Percentiles rank a stretch among this genome's conserved stretches.
These are phyloP conservation scores for Geopemphigus sp. DNA, from an alignment of 1,140 invertebrate species.

Conservation along the genomic window DNA sequence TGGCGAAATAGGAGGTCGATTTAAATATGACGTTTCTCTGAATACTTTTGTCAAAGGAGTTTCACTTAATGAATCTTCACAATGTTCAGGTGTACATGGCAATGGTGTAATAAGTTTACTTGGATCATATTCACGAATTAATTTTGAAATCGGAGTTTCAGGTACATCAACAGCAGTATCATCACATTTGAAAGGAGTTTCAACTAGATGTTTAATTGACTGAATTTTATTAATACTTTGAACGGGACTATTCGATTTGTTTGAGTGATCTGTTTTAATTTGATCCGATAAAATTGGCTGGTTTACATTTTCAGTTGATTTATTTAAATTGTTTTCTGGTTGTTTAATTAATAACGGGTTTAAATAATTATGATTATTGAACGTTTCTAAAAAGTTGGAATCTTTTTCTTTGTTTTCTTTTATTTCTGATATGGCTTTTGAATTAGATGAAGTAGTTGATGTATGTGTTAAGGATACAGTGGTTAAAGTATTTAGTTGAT, in stretches of 20 bases:
- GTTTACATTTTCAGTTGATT: conserved; percentile 3
- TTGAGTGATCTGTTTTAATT: conserved; percentile 2
- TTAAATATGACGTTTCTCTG: conserved; percentile 40
- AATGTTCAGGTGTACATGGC: conserved; percentile 17
- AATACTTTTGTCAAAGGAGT: conserved; percentile 36
- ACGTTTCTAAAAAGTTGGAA: conserved; percentile 7
- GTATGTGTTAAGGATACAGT: background rate
- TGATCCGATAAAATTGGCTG: background rate
- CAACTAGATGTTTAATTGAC: background rate
- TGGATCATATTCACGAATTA: conserved; percentile 25
- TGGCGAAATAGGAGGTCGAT: conserved; percentile 38
- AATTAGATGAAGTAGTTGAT: background rate
- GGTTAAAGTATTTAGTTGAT: conserved; percentile 3
- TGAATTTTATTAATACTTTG: conserved; percentile 1
- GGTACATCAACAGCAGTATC: conserved; percentile 40
- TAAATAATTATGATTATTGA: conserved; percentile 19
- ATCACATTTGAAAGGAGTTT: conserved; percentile 34
- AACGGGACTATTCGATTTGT: background rate
- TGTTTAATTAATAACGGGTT: background rate
- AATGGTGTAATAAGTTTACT: conserved; percentile 28
- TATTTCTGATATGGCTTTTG: background rate
- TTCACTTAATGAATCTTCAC: conserved; percentile 26
- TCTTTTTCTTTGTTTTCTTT: background rate
- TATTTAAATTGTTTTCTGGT: background rate
- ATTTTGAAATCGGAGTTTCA: conserved; percentile 40